A percentile compares a stretch with the other conserved stretches of the same genome.
phyloP scores from a whole-genome alignment of 1,140 invertebrate species.

The Drosophila athabasca region DNA sequence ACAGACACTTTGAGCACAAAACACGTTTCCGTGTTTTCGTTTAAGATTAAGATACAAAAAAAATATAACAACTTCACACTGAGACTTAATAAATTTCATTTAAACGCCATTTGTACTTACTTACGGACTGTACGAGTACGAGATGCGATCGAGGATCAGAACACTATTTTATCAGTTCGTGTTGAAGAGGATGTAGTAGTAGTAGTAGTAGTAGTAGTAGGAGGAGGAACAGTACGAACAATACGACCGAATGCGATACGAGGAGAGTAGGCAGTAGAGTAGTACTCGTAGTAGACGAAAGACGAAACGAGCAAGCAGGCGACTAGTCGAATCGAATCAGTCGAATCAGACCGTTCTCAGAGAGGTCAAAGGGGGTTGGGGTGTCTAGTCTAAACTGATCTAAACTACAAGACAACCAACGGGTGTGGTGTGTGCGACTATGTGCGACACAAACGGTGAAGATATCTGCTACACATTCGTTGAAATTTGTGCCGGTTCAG shows the following conservation, averaged over 20 bases:
- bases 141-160: constrained; percentile 27
- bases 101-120: constrained; percentile 84
- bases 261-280: constrained; percentile 19
- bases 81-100: constrained; percentile 83
- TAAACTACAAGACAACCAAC: constrained; percentile 11
- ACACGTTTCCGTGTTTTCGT: constrained; percentile 29
- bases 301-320: constrained; percentile 16
- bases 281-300: constrained; percentile 9
- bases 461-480: constrained; percentile 5
- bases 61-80: constrained; percentile 42
- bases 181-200: constrained; percentile 32
- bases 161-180: constrained; percentile 35
- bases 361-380: constrained; percentile 13
- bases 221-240: constrained; percentile 34
- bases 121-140: constrained; percentile 50
- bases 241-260: too few species aligned
- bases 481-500: constrained; percentile 15
- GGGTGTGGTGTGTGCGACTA: constrained; percentile 9
- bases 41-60: constrained; percentile 7
- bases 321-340: constrained; percentile 28
- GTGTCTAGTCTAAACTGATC: constrained; percentile 14
- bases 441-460: constrained; percentile 31
- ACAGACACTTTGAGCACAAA: constrained; percentile 54
- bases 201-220: constrained; percentile 54
- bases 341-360: constrained; percentile 1